Evolutionary conservation across 2,113 vertebrate genomes (phyloP), one percentile per base, ranked within the genome.

Genomic region (Collichthys lucidus): DNA sequence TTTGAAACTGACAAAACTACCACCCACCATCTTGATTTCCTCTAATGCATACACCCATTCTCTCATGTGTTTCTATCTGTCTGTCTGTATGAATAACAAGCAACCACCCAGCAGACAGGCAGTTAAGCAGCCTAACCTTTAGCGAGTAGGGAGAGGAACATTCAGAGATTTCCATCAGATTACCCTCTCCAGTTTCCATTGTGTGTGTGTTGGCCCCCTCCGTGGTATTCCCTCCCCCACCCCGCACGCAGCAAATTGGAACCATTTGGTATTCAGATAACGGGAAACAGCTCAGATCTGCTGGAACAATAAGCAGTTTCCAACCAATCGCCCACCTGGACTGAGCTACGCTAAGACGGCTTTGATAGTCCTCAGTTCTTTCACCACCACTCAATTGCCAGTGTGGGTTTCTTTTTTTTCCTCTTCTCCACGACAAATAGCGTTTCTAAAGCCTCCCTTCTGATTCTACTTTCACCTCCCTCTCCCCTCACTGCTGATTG

Each of bases 251-350:
- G 74, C 70, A 89, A 91, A 92, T 89, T 88, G 75, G 74, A 90
- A 91, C 78, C 83, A 86, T 91, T 92, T 90, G 91, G 80, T 89
- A 90, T 92, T 92, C 87, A 90, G 84, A 89, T 89, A 91, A 90
- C 53, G 20, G 67, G 78, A 83, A 91, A 90, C 73, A 88, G 75
- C 86, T 89, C 79, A 78, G 81, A 88, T 91, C 77, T 89, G 77
- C 86, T 86, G 79, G 80, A 91, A 88, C 91, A 89, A 90, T 86
- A 79, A 88, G 35, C 57, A 3, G 64, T 85, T 80, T 88, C 83
- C 74, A 86, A 85, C 78, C 84, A 83, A 66, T 83, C 65, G 66
- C 86, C 90, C 88, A 90, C 88, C 91, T 91, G 90, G 81, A 86
- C 83, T 66, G 77, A 72, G 84, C 87, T 61, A 60, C 55, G 70